These are phyloP conservation scores for Chironomus tepperi DNA, from an alignment of 1,140 invertebrate genomes.

Conservation along the genomic window DNA sequence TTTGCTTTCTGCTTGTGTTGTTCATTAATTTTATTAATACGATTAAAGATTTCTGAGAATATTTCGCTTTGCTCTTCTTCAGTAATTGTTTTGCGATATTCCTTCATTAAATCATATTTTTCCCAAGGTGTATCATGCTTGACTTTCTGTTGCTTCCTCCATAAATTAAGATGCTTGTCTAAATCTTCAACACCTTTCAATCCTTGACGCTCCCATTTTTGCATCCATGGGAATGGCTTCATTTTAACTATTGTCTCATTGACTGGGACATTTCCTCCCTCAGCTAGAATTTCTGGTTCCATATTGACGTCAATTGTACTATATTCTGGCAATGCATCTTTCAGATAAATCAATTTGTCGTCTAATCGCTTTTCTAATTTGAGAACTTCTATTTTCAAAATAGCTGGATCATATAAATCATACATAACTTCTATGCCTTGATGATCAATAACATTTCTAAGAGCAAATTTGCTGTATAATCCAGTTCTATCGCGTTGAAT, in stretches of 20 bases:
- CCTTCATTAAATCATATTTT: constrained; percentile 90
- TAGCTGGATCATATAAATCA: constrained; percentile 88
- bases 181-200: constrained; percentile 68
- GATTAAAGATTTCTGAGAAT: constrained; percentile 60
- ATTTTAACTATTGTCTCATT: constrained; percentile 80
- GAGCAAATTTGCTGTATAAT: constrained; percentile 69
- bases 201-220: constrained; percentile 73
- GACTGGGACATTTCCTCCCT: constrained; percentile 70
- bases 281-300: constrained; percentile 69
- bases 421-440: constrained; percentile 71
- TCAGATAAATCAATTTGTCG: constrained; percentile 77
- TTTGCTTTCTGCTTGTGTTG: not conserved
- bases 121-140: constrained; percentile 61
- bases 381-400: constrained; percentile 82
- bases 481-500: constrained; percentile 75
- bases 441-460: constrained; percentile 90
- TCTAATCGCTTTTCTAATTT: constrained; percentile 91
- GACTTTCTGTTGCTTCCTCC: not conserved
- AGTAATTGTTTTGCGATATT: constrained; percentile 76
- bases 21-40: constrained; percentile 10
- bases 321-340: constrained; percentile 89
- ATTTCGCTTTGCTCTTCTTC: constrained; percentile 81
- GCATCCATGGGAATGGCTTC: constrained; percentile 77
- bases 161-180: constrained; percentile 37
- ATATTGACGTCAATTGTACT: constrained; percentile 91